A percentile compares a stretch with the other conserved stretches of the same genome.
Conservation (phyloP, 2,113 vertebrate genomes). For the Galeopterus variegatus region DNA sequence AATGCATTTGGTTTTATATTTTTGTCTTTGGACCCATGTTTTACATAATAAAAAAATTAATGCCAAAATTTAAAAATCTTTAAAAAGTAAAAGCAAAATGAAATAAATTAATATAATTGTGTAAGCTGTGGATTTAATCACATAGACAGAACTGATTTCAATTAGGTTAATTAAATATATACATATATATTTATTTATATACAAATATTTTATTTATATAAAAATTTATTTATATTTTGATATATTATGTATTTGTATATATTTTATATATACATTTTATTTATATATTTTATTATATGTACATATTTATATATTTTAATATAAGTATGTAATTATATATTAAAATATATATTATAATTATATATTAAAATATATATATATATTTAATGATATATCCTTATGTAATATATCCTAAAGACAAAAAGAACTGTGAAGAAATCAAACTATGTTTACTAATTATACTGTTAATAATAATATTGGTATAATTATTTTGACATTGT, state of each 20-base stretch:
- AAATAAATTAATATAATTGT: neutral
- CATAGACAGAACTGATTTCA: neutral
- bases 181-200: too few relatives aligned
- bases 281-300: too few relatives aligned
- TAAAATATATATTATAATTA: too few relatives aligned
- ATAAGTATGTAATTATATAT: neutral
- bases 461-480: neutral
- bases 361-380: neutral
- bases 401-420: neutral
- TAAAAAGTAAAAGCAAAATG: conserved; percentile 25
- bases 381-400: neutral
- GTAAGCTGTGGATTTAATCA: neutral
- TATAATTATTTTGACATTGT: neutral
- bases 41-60: conserved; percentile 22
- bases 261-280: too few relatives aligned
- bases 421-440: conserved; percentile 10
- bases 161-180: neutral
- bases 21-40: neutral
- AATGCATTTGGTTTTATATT: neutral
- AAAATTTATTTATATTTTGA: too few relatives aligned
- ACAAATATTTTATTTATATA: too few relatives aligned
- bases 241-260: too few relatives aligned
- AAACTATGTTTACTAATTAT: conserved; percentile 35
- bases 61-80: neutral
- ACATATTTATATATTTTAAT: neutral